These are phyloP conservation scores for Cantharis flavilabris DNA, from an alignment of 2,888 invertebrate genomes.

Conservation along the genomic window DNA sequence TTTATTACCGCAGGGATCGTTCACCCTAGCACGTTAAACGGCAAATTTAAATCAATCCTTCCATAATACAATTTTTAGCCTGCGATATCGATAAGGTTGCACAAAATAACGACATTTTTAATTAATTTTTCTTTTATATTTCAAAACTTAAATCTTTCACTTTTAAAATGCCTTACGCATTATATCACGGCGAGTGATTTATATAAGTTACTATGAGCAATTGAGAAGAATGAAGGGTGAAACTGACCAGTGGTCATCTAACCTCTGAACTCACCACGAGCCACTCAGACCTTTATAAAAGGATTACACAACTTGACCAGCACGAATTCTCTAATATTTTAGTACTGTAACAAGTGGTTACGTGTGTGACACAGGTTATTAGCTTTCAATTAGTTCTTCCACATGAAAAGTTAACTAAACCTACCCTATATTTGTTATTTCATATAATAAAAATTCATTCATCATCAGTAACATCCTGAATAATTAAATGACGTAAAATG, in stretches of 20 bases:
- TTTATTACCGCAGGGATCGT: constrained; percentile 29
- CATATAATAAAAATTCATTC: background rate
- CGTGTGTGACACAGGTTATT: constrained; percentile 18
- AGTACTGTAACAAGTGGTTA: constrained; percentile 32
- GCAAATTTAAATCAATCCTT: constrained; percentile 14
- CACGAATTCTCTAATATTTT: constrained; percentile 30
- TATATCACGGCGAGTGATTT: constrained; percentile 34
- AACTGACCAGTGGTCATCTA: constrained; percentile 47
- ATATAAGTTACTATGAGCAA: constrained; percentile 37
- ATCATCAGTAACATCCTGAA: too few species aligned
- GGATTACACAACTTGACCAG: constrained; percentile 43
- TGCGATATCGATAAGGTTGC: background rate
- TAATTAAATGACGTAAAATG: too few species aligned
- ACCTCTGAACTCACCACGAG: constrained; percentile 49
- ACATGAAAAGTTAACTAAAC: background rate
- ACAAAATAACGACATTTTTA: background rate
- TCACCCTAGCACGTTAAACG: constrained; percentile 21
- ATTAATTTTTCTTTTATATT: background rate
- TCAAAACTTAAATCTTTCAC: background rate
- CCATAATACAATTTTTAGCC: background rate
- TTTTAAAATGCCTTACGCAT: background rate
- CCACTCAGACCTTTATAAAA: constrained; percentile 47
- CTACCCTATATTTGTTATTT: background rate
- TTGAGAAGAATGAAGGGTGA: constrained; percentile 34
- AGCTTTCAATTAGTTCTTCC: background rate